These are phyloP conservation scores for Prosopocoilus inquinatus DNA, from an alignment of 2,888 invertebrate species.

Conservation along the genomic window DNA sequence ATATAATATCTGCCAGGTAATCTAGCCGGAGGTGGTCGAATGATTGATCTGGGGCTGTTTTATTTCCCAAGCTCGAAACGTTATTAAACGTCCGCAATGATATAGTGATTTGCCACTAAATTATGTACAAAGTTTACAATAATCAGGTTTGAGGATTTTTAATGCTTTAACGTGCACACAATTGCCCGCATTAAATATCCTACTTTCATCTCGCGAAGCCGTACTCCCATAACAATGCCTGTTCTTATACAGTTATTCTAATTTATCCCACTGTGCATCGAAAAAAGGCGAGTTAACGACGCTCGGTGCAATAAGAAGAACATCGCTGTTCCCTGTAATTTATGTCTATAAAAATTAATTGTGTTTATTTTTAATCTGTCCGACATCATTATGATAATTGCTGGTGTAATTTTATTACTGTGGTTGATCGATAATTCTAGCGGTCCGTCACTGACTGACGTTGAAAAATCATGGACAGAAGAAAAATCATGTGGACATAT, in stretches of 20 bases:
- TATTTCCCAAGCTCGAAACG: not conserved
- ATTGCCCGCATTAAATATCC: constrained; percentile 1
- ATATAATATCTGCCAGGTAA: too few species aligned
- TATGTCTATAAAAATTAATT: not conserved
- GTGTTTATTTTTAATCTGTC: too few species aligned
- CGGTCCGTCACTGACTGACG: too few species aligned
- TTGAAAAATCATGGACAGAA: too few species aligned
- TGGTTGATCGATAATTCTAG: too few species aligned
- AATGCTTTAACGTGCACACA: not conserved
- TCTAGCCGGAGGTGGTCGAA: not conserved
- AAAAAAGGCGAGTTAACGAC: not conserved
- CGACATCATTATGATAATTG: too few species aligned
- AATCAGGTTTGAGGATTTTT: not conserved
- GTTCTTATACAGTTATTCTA: not conserved
- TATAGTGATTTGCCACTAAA: constrained; percentile 1
- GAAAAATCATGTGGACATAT: too few species aligned
- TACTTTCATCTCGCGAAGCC: not conserved
- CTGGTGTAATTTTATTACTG: too few species aligned
- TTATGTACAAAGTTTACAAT: not conserved
- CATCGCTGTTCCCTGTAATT: not conserved
- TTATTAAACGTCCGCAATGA: constrained; percentile 4
- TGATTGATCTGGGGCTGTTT: constrained; percentile 1
- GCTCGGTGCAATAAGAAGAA: not conserved
- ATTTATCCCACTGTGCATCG: not conserved
- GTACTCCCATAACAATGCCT: not conserved